Evolutionary conservation across 1,140 invertebrate species (phyloP).

Genomic region (Drosophila yakuba): DNA sequence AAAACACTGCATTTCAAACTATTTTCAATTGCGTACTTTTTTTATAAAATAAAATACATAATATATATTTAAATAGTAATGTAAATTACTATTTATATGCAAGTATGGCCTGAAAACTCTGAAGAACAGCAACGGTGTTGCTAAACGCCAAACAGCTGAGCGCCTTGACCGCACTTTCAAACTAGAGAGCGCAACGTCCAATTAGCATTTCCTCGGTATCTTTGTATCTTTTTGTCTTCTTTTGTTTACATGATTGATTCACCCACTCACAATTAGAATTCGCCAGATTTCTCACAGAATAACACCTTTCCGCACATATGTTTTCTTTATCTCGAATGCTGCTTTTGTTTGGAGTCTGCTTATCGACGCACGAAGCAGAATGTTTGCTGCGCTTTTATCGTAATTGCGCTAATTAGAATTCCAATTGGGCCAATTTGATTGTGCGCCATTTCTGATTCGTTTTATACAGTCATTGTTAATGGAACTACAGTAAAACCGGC

Average conservation of each 20-base stretch:
- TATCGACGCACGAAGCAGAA: conserved; percentile 14
- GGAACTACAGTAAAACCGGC: conserved; percentile 11
- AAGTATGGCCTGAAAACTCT: neutral
- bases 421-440: conserved; percentile 30
- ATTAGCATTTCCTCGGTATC: conserved; percentile 18
- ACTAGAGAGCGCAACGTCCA: conserved; percentile 24
- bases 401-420: conserved; percentile 67
- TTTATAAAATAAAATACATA: too few relatives aligned
- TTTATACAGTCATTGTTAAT: conserved; percentile 49
- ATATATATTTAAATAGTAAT: neutral
- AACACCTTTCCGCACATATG: conserved; percentile 34
- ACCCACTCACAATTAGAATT: conserved; percentile 37
- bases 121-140: conserved; percentile 41
- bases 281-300: conserved; percentile 16
- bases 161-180: conserved; percentile 26
- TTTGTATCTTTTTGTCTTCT: conserved; percentile 13
- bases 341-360: conserved; percentile 18
- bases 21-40: too few relatives aligned
- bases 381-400: conserved; percentile 66
- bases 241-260: conserved; percentile 38
- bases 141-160: conserved; percentile 59
- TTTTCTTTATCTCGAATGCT: conserved; percentile 34
- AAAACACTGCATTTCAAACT: too few relatives aligned
- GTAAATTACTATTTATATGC: too few relatives aligned
- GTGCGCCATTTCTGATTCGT: conserved; percentile 31